phyloP scores from a whole-genome alignment of 2,113 vertebrate genomes.

The Hemibagrus wyckioides region DNA sequence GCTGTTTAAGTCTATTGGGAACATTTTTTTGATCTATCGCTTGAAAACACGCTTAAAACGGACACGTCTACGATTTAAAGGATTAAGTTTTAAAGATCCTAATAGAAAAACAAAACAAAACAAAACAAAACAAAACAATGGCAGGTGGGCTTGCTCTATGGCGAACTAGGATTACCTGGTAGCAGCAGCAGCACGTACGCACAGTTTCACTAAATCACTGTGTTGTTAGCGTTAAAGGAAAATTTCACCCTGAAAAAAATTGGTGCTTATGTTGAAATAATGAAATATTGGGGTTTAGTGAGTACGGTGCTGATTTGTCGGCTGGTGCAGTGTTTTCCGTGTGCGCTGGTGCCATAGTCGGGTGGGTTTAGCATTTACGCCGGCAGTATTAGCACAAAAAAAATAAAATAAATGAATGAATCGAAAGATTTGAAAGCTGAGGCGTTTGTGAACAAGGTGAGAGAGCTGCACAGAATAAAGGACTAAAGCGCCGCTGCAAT shows the following conservation, averaged over 20 bases:
- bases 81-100: not conserved
- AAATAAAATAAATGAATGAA: no score
- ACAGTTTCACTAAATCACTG: not conserved
- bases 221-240: not conserved
- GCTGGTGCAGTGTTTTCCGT: not conserved
- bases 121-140: not conserved
- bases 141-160: slow-evolving; percentile 16
- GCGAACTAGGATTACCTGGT: not conserved
- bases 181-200: slow-evolving; percentile 13
- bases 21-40: not conserved
- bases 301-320: not conserved
- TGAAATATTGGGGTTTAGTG: not conserved
- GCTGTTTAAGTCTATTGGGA: not conserved
- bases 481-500: not conserved
- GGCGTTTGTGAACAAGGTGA: not conserved
- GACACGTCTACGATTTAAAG: not conserved
- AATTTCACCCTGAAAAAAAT: not conserved
- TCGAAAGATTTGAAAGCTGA: no score
- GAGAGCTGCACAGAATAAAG: no score
- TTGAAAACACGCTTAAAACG: not conserved
- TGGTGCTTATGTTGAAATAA: not conserved
- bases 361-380: no score
- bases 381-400: not conserved
- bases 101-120: not conserved
- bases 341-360: not conserved